Evolutionary conservation across 2,113 vertebrate species (phyloP), one percentile per base, ranked within the genome.

Genomic region (Lycocorax pyrrhopterus): DNA sequence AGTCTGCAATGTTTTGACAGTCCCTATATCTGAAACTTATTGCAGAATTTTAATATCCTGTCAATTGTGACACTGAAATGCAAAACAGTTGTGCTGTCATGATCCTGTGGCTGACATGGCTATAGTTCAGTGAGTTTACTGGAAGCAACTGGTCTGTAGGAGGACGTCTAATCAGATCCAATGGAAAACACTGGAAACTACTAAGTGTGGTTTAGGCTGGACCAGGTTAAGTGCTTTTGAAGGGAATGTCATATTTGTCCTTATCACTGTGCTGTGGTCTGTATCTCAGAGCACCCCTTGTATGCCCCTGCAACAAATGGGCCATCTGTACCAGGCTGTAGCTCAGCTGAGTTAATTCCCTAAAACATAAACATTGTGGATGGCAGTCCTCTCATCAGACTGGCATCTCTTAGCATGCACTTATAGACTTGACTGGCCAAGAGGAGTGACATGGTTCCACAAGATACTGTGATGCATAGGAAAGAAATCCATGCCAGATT

Each of bases 241-340:
- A 56, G 27, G 30, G 49, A 37, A 26, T 52, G n/a, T 72, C 8
- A 1, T 2, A 17, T 23, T 29, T 85, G 16, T 49, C 33, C 46
- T 37, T 21, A 0, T 30, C 0, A 0, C 26, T 53, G 44, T 35
- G 55, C 69, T 33, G 26, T 53, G 56, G 23, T 55, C 32, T 55
- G n/a, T 76, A 7, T 35, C 25, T 63, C 7, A 2, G 47, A 55
- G 67, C 35, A 23, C 13, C 14, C n/a, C 26, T 72, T 9, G 0
- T 11, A 35, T 20, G 12, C 18, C 26, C 32, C 13, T 23, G n/a
- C n/a, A 32, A 15, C 32, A 41, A 27, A 35, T 1, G 4, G 19
- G 44, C 33, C 0, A 3, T 23, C 22, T 64, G n/a, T 52, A 29
- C 37, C 4, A 19, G 22, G 37, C n/a, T 33, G 51, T 58, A 69